Conservation (phyloP, 2,113 vertebrate species). For the Halcyon malimbica region DNA sequence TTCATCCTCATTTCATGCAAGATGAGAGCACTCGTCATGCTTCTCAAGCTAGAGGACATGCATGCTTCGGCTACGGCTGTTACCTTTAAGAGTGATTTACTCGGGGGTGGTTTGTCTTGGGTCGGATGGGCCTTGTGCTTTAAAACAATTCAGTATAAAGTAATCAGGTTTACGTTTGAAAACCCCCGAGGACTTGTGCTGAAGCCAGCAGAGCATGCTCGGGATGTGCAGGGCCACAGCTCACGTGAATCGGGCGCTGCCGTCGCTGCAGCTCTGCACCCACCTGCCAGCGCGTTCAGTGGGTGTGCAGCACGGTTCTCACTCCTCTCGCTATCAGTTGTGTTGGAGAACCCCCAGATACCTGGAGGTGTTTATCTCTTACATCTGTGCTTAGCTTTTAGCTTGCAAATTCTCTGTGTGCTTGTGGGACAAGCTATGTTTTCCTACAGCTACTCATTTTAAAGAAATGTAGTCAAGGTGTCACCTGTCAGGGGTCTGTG, state of each 20-base stretch:
- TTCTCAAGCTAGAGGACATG: background rate
- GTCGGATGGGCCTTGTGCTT: background rate
- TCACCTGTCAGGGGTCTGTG: background rate
- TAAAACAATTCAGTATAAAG: background rate
- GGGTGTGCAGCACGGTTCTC: background rate
- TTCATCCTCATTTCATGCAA: background rate
- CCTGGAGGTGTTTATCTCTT: background rate
- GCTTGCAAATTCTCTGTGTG: background rate
- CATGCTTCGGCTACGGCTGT: background rate
- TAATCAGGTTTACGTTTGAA: background rate
- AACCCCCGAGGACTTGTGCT: background rate
- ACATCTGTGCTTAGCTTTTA: background rate
- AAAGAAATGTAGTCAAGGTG: background rate
- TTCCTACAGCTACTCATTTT: background rate
- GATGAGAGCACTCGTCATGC: accelerated
- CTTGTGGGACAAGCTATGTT: background rate
- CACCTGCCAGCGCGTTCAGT: accelerated
- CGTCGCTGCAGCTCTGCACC: accelerated
- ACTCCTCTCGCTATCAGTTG: background rate
- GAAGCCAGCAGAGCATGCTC: background rate
- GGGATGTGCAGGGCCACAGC: background rate
- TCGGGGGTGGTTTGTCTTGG: background rate
- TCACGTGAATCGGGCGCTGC: background rate
- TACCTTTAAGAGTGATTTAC: background rate
- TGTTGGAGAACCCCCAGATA: background rate